Base-by-base conservation (phyloP, 2,888 invertebrate genomes). In the Chironomus riparius region DNA sequence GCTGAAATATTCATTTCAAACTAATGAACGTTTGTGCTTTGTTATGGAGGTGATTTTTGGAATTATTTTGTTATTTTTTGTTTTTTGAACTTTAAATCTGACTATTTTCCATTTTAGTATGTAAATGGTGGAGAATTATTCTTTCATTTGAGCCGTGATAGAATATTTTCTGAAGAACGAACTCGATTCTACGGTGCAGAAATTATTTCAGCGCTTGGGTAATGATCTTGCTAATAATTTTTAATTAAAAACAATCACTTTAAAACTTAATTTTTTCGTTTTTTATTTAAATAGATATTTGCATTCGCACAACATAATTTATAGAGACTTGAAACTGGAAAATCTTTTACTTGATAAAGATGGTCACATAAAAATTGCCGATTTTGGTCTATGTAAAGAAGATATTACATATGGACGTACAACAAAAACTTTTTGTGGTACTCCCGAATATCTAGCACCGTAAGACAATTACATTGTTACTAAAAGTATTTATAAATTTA, bases 331-430 rank as follows among this genome's bases (percentile, higher is more conserved):
- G 80, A 99, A 99, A 91, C 87, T 99, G 78, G 99, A 99, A 87
- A 99, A 99, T 88, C 88, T 99, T 81, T 88, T 99, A 79, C 88
- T 99, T 78, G 98, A 99, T 86, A 96, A 97, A 86, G 98, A 98
- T 84, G 98, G 98, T 18, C 98, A 99, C 86, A 97, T 99, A 82
- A 99, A 99, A 88, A 98, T 99, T 81, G 97, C 99, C 28, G 99
- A 99, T 86, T 99, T 99, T 86, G 99, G 99, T n/a, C 87, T 99
- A 75, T 99, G 99, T 86, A 99, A 99, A 87, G 98, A 98, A 84
- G 97, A 98, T 85, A 98, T 99, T 82, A 94, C 92, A 77, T 98
- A 95, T 86, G 98, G 98, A 78, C 91, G 92, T 80, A 96, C 95
- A 78, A 96, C 96, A 68, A 94, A 93, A 85, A 98, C 98, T 71